Evolutionary conservation across 37 sponge, comb jelly and placozoan species (phyloP), one percentile per base, ranked within the genome.

Genomic region (Beroe ovata): DNA sequence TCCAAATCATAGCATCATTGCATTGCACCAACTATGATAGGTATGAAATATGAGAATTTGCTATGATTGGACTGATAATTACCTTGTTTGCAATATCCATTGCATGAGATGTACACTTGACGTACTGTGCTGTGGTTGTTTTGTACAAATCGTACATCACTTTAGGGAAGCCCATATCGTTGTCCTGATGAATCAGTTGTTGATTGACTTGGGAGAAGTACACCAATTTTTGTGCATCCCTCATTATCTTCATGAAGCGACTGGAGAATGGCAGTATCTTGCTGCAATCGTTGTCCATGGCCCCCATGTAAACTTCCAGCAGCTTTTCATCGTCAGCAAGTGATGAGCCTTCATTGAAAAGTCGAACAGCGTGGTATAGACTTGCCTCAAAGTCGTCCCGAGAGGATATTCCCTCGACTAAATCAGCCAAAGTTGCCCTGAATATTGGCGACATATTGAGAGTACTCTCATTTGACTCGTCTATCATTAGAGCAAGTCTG

Each of bases 91-190:
- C 54, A 16, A 11, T 47, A 47, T 47, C 54, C 54, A 47, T 6
- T 47, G 54, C 54, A 47, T 11, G 11, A 47, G 54, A 47, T 11
- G 54, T 66, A 66, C 69, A 66, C 1, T 32, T 14, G 32, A 33
- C 16, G 35, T 32, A 66, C 69, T 66, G 69, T 1, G 14, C 32
- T 18, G 36, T 14, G 1, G 30, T 66, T 32, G 25, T 30, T 66
- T 11, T 37, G 16, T 66, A 14, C 16, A 66, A 34, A 30, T 66
- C 69, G 36, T 32, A 66, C 2, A 66, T 26, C 16, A 29, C 35
- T 16, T 18, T 66, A 8, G 69, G 69, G 16, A 29, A 66, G 69
- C 69, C 69, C 16, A 34, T 66, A 33, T 66, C 69, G 16, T 66
- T 37, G 2, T 14, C 33, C 14, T 34, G 18, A 4, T 16, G 11